Conservation (phyloP, 2,113 vertebrate genomes). For the Sinocyclocheilus anophthalmus region DNA sequence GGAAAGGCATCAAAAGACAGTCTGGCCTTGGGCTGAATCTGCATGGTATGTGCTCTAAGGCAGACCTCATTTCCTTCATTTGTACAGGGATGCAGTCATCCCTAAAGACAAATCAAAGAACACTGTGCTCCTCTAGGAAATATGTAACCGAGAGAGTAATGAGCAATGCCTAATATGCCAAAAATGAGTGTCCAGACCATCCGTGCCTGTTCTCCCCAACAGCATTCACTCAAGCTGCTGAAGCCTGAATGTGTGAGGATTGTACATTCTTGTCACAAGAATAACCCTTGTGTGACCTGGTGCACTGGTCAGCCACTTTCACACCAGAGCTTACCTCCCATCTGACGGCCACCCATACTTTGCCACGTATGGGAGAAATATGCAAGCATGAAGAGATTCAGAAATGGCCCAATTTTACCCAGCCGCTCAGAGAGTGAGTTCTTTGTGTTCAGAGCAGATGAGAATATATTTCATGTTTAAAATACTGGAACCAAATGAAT, state of each 20-base stretch:
- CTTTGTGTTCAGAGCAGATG: not conserved
- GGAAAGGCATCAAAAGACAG: slow-evolving; percentile 21
- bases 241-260: slow-evolving; percentile 27
- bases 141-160: slow-evolving; percentile 51
- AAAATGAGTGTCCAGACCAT: slow-evolving; percentile 30
- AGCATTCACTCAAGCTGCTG: slow-evolving; percentile 17
- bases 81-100: slow-evolving; percentile 51
- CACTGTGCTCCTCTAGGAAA: slow-evolving; percentile 46
- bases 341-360: slow-evolving; percentile 17
- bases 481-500: not conserved
- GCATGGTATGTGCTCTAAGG: slow-evolving; percentile 51
- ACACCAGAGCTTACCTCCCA: slow-evolving; percentile 34
- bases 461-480: not conserved
- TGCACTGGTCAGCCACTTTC: slow-evolving; percentile 30
- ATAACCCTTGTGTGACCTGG: slow-evolving; percentile 47
- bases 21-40: slow-evolving; percentile 18
- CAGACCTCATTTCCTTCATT: slow-evolving; percentile 57
- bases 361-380: slow-evolving; percentile 12
- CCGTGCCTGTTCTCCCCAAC: slow-evolving; percentile 1
- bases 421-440: not conserved
- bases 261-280: slow-evolving; percentile 34
- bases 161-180: slow-evolving; percentile 39
- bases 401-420: not conserved
- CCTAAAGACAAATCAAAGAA: slow-evolving; percentile 55
- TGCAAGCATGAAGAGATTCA: not conserved